Evolutionary conservation across 1,140 invertebrate genomes (phyloP).

Genomic region (Globodera rostochiensis): DNA sequence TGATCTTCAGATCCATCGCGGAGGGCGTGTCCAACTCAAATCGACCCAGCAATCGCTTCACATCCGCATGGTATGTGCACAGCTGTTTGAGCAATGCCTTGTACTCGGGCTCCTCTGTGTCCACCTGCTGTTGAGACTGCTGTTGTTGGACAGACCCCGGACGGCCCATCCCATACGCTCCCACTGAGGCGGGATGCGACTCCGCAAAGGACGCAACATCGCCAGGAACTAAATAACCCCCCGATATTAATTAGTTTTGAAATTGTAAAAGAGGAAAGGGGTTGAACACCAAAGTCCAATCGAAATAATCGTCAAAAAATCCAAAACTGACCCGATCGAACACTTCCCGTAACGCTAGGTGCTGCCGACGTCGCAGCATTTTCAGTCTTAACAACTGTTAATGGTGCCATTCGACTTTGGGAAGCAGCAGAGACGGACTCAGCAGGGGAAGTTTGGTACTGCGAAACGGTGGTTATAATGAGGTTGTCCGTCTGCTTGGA

Average conservation of each 20-base stretch:
- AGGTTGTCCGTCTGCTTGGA: conserved; percentile 6
- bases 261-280: background rate
- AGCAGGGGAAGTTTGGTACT: too few relatives aligned
- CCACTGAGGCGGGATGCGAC: background rate
- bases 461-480: too few relatives aligned
- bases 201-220: background rate
- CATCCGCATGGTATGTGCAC: conserved; percentile 10
- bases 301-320: too few relatives aligned
- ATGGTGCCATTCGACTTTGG: background rate
- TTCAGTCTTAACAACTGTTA: background rate
- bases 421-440: background rate
- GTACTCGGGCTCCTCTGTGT: conserved; percentile 26
- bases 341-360: background rate
- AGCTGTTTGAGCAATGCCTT: conserved; percentile 6
- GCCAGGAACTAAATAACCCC: background rate
- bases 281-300: background rate
- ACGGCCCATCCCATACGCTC: background rate
- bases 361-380: too few relatives aligned
- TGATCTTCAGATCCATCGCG: conserved; percentile 18
- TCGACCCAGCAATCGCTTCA: conserved; percentile 23
- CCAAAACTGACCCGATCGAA: background rate
- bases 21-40: conserved; percentile 19
- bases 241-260: background rate
- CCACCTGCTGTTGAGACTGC: background rate
- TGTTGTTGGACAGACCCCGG: conserved; percentile 15